Conservation (phyloP, 2,113 vertebrate species). For the Eubucco bourcierii region DNA sequence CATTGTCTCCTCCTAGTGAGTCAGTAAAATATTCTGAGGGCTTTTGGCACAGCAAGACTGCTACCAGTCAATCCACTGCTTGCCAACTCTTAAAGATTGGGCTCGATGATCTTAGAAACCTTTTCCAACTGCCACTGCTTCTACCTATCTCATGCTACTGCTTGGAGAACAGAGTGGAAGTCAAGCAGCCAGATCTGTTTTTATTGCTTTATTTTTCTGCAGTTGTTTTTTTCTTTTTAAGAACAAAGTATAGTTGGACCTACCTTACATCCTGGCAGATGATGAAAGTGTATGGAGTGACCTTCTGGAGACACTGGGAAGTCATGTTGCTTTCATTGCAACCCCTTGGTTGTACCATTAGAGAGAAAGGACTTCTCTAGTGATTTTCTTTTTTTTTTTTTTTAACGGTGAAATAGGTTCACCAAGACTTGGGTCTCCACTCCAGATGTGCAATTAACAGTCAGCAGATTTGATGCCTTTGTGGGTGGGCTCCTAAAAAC, state of each 20-base stretch:
- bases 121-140: background rate
- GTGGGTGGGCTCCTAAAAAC: conserved; percentile 56
- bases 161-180: background rate
- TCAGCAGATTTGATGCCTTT: conserved; percentile 24
- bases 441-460: conserved; percentile 7
- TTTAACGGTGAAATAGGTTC: background rate
- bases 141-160: background rate
- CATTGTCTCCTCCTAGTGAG: no score
- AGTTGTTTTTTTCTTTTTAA: background rate
- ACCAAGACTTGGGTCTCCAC: background rate
- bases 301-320: background rate
- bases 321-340: background rate
- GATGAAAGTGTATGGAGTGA: background rate
- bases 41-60: no score
- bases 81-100: no score
- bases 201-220: fast-evolving
- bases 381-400: background rate
- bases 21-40: no score
- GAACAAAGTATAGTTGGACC: background rate
- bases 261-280: background rate
- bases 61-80: no score
- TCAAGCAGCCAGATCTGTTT: background rate
- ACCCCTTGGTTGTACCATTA: background rate
- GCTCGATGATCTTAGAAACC: no score
- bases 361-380: background rate